Evolutionary conservation across 1,140 invertebrate genomes (phyloP).

Genomic region (Heliconius congener): DNA sequence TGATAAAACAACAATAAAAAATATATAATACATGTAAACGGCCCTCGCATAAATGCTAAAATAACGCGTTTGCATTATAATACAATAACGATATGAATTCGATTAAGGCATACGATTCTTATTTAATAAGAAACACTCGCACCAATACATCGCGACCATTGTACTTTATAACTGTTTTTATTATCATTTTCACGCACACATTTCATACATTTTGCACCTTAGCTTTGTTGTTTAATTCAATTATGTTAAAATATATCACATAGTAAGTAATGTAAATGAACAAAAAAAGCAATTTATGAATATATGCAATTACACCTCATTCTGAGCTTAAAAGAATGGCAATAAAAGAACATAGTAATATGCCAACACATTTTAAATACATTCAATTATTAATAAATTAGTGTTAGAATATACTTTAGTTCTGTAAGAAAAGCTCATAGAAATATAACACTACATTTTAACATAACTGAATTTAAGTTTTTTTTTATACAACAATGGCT

Average conservation of each 20-base stretch:
- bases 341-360: not conserved
- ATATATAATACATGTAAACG: constrained; percentile 35
- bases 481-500: not conserved
- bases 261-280: too few species aligned
- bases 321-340: not conserved
- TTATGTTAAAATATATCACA: constrained; percentile 1
- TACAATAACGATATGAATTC: constrained; percentile 80
- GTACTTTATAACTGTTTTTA: constrained; percentile 41
- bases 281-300: too few species aligned
- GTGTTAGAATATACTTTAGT: not conserved
- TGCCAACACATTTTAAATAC: not conserved
- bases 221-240: not conserved
- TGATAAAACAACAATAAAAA: not conserved
- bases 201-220: constrained; percentile 26
- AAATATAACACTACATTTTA: not conserved
- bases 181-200: constrained; percentile 40
- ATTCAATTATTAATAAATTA: too few species aligned
- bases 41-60: constrained; percentile 39
- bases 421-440: not conserved
- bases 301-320: too few species aligned
- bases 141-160: constrained; percentile 41
- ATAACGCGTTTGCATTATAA: constrained; percentile 67
- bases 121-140: constrained; percentile 73
- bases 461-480: constrained; percentile 2
- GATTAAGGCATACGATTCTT: constrained; percentile 78